Evolutionary conservation across 2,797 vertebrate species (phyloP), one percentile per base, ranked within the genome.

Genomic region (Trichosurus vulpecula): DNA sequence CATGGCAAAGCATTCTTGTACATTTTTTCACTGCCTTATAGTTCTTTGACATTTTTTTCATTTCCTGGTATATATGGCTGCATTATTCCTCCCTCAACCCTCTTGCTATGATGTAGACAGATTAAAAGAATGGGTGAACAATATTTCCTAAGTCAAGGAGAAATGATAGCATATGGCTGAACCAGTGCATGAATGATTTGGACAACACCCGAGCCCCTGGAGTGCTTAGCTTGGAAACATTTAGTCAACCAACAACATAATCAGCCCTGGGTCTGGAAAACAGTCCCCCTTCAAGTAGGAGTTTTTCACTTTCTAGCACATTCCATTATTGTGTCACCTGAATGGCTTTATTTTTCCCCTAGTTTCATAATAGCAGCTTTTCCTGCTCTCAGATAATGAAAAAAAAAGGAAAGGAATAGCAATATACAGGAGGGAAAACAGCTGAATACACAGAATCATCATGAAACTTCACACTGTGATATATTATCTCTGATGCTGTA

Each of bases 381-480:
- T 98, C 92, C 93, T 95, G 13, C 54, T 95, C 96, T 95, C n/a
- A 92, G 93, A 96, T 97, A 98, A 98, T 97, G 97, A 97, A 94
- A 94, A 81, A 95, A 56, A 57, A 57, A 57, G 95, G 92, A 57
- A 90, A 98, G n/a, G 89, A 94, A 97, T 55, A 95, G 91, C 93
- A 97, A 97, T 90, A 93, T 56, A 91, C 54, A 97, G 93, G 41
- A 91, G 74, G 90, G 91, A 54, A 93, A 94, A 54, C 92, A 98
- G 93, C 94, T 98, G 97, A 98, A 98, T 92, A 90, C 74, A 93
- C 90, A 97, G 96, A 98, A 97, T 97, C 94, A 97, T 97, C 94
- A 57, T 56, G 95, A 89, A 98, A 97, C 92, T 97, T 98, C 98
- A 97, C 93, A 97, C 97, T 98, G 98, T 89, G 97, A 97, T 97